These are phyloP conservation scores for Liodrosophila aerea DNA, from an alignment of 2,888 invertebrate species.

Conservation along the genomic window DNA sequence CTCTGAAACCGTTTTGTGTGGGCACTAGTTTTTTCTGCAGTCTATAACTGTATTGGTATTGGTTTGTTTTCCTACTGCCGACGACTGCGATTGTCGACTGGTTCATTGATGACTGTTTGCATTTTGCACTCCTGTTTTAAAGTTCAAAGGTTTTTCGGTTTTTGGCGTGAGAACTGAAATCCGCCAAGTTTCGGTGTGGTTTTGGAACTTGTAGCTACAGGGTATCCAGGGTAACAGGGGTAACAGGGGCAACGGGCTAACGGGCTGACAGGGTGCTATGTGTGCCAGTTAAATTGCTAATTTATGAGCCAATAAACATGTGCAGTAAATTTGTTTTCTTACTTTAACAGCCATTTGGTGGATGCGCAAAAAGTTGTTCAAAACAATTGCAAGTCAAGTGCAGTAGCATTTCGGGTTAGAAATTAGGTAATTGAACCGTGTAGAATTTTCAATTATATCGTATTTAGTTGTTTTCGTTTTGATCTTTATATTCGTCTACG, in stretches of 20 bases:
- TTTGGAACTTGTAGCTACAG: conserved; percentile 1
- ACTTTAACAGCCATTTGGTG: conserved; percentile 73
- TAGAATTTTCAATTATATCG: conserved; percentile 31
- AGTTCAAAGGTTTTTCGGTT: conserved; percentile 66
- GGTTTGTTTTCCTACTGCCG: conserved; percentile 31
- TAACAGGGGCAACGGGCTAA: too few relatives aligned
- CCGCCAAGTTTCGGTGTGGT: conserved; percentile 12
- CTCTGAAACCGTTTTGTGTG: conserved; percentile 43
- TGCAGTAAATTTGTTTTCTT: conserved; percentile 34
- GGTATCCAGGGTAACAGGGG: neutral
- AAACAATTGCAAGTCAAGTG: conserved; percentile 39
- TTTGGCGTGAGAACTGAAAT: conserved; percentile 66
- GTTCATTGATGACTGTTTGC: conserved; percentile 71
- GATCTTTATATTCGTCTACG: too few relatives aligned
- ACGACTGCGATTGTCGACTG: conserved; percentile 13
- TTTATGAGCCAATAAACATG: conserved; percentile 39
- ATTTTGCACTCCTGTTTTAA: conserved; percentile 73
- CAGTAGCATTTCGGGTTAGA: conserved; percentile 45
- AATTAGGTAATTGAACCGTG: conserved; percentile 6
- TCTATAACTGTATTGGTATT: conserved; percentile 1
- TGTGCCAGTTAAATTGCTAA: conserved; percentile 19
- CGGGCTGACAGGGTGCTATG: too few relatives aligned
- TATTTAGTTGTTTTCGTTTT: neutral
- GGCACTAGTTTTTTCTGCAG: too few relatives aligned
- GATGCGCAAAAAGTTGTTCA: conserved; percentile 57